These are phyloP conservation scores for Amblyteles armatorius DNA, from an alignment of 2,888 invertebrate genomes.

Conservation along the genomic window DNA sequence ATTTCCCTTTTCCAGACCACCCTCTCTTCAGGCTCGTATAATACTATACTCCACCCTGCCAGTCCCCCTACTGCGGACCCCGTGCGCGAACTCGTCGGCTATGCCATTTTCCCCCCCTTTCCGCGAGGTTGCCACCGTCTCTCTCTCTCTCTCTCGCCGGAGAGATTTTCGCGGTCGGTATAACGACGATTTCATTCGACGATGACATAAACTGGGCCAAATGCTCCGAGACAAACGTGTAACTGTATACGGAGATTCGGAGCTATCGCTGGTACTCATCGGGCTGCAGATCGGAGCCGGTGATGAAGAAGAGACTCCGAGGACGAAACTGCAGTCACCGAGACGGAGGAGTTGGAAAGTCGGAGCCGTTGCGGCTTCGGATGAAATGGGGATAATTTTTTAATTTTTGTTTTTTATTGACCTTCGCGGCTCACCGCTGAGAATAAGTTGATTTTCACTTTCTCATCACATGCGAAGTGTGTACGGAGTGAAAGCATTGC, in stretches of 20 bases:
- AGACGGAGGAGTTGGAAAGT: background rate
- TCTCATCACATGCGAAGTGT: no score
- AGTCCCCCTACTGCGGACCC: constrained; percentile 19
- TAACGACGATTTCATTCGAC: constrained; percentile 47
- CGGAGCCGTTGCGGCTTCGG: background rate
- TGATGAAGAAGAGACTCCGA: constrained; percentile 28
- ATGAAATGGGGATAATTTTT: background rate
- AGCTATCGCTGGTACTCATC: constrained; percentile 4
- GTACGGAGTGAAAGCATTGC: no score
- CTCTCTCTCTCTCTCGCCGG: constrained; percentile 26
- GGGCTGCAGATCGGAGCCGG: background rate
- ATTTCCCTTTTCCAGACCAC: constrained; percentile 78
- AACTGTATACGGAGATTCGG: constrained; percentile 3
- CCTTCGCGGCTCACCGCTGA: background rate
- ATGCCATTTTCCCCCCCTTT: constrained; percentile 21
- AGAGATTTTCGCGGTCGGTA: constrained; percentile 38
- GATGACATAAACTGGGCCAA: constrained; percentile 38
- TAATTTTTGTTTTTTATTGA: background rate
- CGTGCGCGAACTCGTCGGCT: constrained; percentile 2
- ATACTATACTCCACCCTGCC: constrained; percentile 52
- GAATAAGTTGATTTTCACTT: background rate
- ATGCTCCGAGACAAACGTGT: constrained; percentile 6
- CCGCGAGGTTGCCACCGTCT: background rate
- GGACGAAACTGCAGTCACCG: constrained; percentile 45
- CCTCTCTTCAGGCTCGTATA: constrained; percentile 55